These are phyloP conservation scores for cat (Felis catus) DNA, from an alignment of 2,113 vertebrate genomes.

Conservation along the genomic window F.catus_Fca126_mat1.0 CM031424.1:71381001-71381500, in stretches of 20 bases:
- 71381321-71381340: neutral
- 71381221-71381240: neutral
- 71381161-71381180: neutral
- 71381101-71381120: neutral
- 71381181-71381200: neutral
- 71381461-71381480: neutral
- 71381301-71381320: neutral
- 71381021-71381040: neutral
- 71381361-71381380: neutral
- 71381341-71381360: neutral
- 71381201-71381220: neutral
- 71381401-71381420: neutral
- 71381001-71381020: neutral
- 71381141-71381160: constrained; percentile 35
- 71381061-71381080: neutral
- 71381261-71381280: neutral
- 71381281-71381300: constrained; percentile 9
- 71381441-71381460: neutral
- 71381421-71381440: constrained; percentile 2
- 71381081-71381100: neutral
- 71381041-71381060: neutral
- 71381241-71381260: constrained; percentile 12
- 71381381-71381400: neutral
- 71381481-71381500: neutral
- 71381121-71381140: constrained; percentile 16